Percentiles rank a stretch among this genome's conserved stretches.
Conservation (phyloP, 2,113 vertebrate genomes). For the Clarias gariepinus region DNA sequence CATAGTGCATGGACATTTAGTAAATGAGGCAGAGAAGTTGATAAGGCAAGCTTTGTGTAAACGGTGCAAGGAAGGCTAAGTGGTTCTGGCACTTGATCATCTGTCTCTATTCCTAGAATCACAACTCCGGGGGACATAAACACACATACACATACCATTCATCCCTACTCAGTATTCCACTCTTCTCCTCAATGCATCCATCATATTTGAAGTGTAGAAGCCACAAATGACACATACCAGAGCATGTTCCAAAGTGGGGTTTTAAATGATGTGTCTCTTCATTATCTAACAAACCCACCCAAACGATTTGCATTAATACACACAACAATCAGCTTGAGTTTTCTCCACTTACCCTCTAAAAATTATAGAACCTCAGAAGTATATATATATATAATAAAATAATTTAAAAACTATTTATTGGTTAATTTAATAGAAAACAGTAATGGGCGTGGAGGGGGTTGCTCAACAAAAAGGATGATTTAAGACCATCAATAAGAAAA, state of each 20-base stretch:
- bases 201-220: slow-evolving; percentile 2
- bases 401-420: background rate
- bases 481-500: background rate
- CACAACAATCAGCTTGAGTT: background rate
- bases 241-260: slow-evolving; percentile 53
- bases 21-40: slow-evolving; percentile 48
- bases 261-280: slow-evolving; percentile 49
- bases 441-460: too few species aligned
- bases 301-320: slow-evolving; percentile 60
- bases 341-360: background rate
- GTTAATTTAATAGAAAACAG: background rate
- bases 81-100: slow-evolving; percentile 1
- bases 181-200: slow-evolving; percentile 14
- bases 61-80: slow-evolving; percentile 19
- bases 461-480: background rate
- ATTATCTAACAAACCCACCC: slow-evolving; percentile 62
- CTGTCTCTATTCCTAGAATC: slow-evolving; percentile 30
- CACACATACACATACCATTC: slow-evolving; percentile 34
- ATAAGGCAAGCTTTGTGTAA: slow-evolving; percentile 35
- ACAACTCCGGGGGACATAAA: slow-evolving; percentile 25
- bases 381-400: background rate
- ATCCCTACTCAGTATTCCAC: background rate
- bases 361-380: background rate
- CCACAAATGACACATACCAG: slow-evolving; percentile 24
- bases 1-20: slow-evolving; percentile 59